Base-by-base conservation (phyloP, 1,140 invertebrate genomes). In the Adoxophyes honmai region DNA sequence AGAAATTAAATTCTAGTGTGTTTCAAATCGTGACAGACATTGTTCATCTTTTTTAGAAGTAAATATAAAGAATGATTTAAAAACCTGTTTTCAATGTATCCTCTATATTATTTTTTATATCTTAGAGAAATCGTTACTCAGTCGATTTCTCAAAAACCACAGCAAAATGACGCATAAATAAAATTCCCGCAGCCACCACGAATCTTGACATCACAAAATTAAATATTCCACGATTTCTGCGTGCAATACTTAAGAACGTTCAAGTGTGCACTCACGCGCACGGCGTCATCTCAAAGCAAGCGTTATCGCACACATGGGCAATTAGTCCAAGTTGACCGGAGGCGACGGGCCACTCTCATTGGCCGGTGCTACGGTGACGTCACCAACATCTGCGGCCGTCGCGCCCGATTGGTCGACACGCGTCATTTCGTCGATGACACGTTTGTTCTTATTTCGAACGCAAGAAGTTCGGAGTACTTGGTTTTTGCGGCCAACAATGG, bases 341-440 rank as follows among this genome's bases (percentile, higher is more conserved):
- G 84, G 81, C 82, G 81, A 86, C 76, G 79, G 75, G 57, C 67
- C 57, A 66, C 52, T 64, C 62, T 60, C 65, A 88, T 88, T 88
- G 81, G 85, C 74, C 73, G 78, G 55, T 72, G 70, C 67, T 62
- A 60, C 39, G 11, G 64, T 86, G 85, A 86, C 85, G 85, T 88
- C 85, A 88, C 63, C 78, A 64, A 70, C 80, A 80, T 74, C 76
- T 75, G 81, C 73, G 80, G 82, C 81, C 85, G 81, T 82, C 78
- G 74, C 83, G 85, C 82, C 78, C 74, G 75, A 88, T 88, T 88
- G 85, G 85, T 81, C 80, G 85, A 80, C 81, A 86, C 81, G 83
- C 83, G 81, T 86, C 85, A 88, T 88, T 86, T 88, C 75, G 68
- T 84, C 85, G 83, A 86, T 88, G 81, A 86, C 85, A 86, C 73